phyloP scores from a whole-genome alignment of 1,140 invertebrate genomes.

The Wasmannia auropunctata region DNA sequence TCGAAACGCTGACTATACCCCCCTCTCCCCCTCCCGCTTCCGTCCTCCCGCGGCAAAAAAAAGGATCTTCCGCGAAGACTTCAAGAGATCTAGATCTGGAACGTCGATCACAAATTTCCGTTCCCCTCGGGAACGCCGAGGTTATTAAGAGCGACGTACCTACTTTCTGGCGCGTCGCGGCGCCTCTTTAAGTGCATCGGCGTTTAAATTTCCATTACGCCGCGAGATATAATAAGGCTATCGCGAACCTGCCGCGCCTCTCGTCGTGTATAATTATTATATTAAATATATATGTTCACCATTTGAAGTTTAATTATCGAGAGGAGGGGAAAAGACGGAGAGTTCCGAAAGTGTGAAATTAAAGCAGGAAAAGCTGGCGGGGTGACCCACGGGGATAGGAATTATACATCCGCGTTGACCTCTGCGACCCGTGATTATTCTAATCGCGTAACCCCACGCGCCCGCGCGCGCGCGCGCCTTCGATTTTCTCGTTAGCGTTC shows the following conservation, averaged over 20 bases:
- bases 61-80: background rate
- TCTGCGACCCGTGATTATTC: conserved; percentile 58
- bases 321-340: background rate
- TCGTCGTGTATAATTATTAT: background rate
- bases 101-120: conserved; percentile 10
- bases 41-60: background rate
- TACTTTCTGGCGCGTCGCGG: background rate
- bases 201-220: conserved; percentile 27
- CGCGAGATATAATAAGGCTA: conserved; percentile 16
- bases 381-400: background rate
- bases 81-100: background rate
- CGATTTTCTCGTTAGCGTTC: conserved; percentile 60
- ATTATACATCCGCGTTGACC: conserved; percentile 46
- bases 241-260: background rate
- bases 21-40: too few species aligned
- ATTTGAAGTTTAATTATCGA: conserved; percentile 34
- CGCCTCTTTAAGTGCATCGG: conserved; percentile 16
- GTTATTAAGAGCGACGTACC: background rate
- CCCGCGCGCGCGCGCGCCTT: conserved; percentile 8
- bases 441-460: conserved; percentile 44
- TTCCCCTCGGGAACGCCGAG: background rate
- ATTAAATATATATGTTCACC: background rate
- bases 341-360: background rate
- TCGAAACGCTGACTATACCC: too few species aligned
- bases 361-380: background rate